Base-by-base conservation (phyloP, 37 sponge, comb jelly and placozoan genomes). In the Petrosia ficiformis region DNA sequence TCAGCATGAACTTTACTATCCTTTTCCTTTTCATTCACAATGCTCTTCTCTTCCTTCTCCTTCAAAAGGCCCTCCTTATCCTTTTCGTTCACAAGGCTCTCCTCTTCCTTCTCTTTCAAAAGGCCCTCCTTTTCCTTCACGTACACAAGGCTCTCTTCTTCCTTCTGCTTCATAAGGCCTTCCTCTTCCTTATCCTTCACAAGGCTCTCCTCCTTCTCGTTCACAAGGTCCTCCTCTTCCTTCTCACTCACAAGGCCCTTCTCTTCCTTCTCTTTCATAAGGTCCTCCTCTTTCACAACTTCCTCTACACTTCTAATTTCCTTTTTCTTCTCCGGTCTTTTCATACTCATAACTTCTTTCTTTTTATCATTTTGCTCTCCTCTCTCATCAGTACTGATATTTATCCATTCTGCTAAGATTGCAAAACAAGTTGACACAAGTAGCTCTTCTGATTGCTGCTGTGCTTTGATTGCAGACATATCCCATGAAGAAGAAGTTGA, bases 401-500 rank as follows among this genome's bases (percentile, higher is more conserved):
- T 56, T 40, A 74, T n/a, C 56, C 22, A 87, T 65, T 87, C 82
- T 4, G 72, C 38, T 16, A 87, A 77, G 33, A 87, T 87, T 28
- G 83, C 67, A 59, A 87, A 77, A 52, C 78, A 81, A 52, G 81
- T 42, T 16, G 74, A 75, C 43, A 91, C 76, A 8, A 78, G 82
- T 65, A 72, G 71, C 81, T 95, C 95, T 40, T 82, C 82, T 36
- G 72, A 48, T 70, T 85, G 81, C 73, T 95, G 85, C 33, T 72
- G 77, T 38, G 85, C 70, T 0, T 67, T 34, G 60, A 78, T 78
- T 16, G 89, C 88, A 2, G 72, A 72, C 78, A 95, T 83, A 75
- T 95, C 80, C 89, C 89, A 95, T 10, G 48, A 75, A 24, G 95
- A 91, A 29, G 81, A 54, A 42, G 85, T 77, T 5, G 92, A 87